Base-by-base conservation (phyloP, 2,797 vertebrate species). In the Poeciliopsis infans region DNA sequence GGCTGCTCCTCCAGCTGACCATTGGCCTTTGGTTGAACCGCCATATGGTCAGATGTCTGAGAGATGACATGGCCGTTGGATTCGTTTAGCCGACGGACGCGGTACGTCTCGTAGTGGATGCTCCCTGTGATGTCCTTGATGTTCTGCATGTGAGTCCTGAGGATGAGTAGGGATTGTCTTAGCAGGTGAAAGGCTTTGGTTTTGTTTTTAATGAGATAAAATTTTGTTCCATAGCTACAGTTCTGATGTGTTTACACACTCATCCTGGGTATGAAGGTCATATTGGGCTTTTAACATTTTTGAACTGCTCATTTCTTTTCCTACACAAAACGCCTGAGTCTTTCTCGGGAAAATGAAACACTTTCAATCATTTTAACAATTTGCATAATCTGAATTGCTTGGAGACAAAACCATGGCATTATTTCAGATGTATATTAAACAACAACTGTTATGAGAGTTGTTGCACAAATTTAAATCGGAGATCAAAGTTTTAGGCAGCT, bases 81-180 rank as follows among this genome's bases (percentile, higher is more conserved):
- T 86, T 99, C 97, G 0, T 98, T 98, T 93, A 99, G 95, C 74
- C 97, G 95, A 83, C 97, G 97, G 43, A 99, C 97, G 0, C 98
- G 97, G 90, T 99, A 99, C 1, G 96, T 96, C 91, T 99, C 98
- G 0, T 98, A 99, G 94, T 99, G 98, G 95, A 98, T 98, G 95
- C 94, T 97, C 95, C 97, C 97, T 87, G 98, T 98, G 92, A 99
- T 98, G 92, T 99, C 98, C 88, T 99, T 99, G 86, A 99, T 98
- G 94, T 98, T 99, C 94, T 99, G 97, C 98, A 99, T 99, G 93
- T 99, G 98, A 16, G 98, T 99, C 96, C 98, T 99, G 82, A 39
- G 73, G 79, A 76, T 49, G 57, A 77, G 3, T 33, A 51, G 71
- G 20, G 31, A 33, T 39, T 5, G 13, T 36, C 0, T 49, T 33